Evolutionary conservation across 2,888 invertebrate genomes (phyloP).

Genomic region (Iselma pallidipennis): DNA sequence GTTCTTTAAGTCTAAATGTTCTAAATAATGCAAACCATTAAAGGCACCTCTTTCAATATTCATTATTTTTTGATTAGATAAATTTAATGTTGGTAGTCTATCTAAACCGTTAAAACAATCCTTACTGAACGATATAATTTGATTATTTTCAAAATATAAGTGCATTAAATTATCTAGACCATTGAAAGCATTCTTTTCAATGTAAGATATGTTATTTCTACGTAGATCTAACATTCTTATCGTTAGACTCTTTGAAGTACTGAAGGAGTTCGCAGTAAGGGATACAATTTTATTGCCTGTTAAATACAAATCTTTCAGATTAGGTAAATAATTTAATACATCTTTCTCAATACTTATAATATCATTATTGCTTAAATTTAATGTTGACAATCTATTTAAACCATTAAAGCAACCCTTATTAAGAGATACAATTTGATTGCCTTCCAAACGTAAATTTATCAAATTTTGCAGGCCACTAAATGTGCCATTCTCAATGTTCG

Average conservation of each 20-base stretch:
- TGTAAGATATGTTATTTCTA: not conserved
- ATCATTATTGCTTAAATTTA: not conserved
- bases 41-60: not conserved
- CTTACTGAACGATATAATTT: not conserved
- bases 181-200: not conserved
- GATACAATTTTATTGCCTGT: too few species aligned
- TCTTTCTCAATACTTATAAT: not conserved
- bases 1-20: not conserved
- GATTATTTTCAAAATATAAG: not conserved
- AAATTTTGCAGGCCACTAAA: conserved; percentile 5
- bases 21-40: not conserved
- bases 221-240: too few species aligned
- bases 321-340: too few species aligned
- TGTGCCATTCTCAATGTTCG: not conserved
- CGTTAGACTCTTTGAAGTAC: too few species aligned
- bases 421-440: not conserved
- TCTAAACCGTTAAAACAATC: not conserved
- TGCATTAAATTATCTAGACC: not conserved
- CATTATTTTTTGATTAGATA: conserved; percentile 3
- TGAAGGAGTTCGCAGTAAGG: too few species aligned
- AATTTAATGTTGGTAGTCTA: not conserved
- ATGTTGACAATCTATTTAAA: not conserved
- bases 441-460: not conserved
- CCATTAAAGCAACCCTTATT: conserved; percentile 1
- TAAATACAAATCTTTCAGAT: too few species aligned